phyloP scores from a whole-genome alignment of 2,888 invertebrate genomes.

The Heliconius cydno region DNA sequence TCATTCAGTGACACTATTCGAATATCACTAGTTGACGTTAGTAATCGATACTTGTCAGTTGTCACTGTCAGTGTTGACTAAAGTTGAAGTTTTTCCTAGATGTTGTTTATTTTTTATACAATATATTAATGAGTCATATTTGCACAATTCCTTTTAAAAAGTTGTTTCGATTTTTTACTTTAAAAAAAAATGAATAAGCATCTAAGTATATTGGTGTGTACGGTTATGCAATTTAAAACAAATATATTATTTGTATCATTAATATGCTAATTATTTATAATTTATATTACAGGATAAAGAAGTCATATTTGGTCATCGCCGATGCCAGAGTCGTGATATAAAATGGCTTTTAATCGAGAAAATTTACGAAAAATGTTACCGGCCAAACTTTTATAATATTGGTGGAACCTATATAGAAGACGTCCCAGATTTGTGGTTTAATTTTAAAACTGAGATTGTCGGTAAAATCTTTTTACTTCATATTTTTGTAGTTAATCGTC shows the following conservation, averaged over 20 bases:
- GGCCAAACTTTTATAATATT: slow-evolving; percentile 71
- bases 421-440: slow-evolving; percentile 69
- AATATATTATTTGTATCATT: neutral
- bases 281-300: slow-evolving; percentile 56
- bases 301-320: slow-evolving; percentile 62
- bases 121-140: slow-evolving; percentile 3
- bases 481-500: slow-evolving; percentile 65
- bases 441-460: slow-evolving; percentile 65
- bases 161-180: neutral
- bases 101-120: neutral
- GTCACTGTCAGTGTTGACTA: neutral
- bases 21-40: neutral
- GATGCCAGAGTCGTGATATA: slow-evolving; percentile 64
- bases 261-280: neutral
- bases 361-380: slow-evolving; percentile 67
- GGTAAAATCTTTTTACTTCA: slow-evolving; percentile 66
- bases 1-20: neutral
- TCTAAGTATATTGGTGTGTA: slow-evolving; percentile 1
- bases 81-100: neutral
- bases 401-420: slow-evolving; percentile 71
- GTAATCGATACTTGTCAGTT: neutral
- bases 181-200: slow-evolving; percentile 1
- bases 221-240: neutral
- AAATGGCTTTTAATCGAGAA: slow-evolving; percentile 68
- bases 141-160: neutral